phyloP scores from a whole-genome alignment of 2,888 invertebrate genomes.

The Parochlus steinenii region DNA sequence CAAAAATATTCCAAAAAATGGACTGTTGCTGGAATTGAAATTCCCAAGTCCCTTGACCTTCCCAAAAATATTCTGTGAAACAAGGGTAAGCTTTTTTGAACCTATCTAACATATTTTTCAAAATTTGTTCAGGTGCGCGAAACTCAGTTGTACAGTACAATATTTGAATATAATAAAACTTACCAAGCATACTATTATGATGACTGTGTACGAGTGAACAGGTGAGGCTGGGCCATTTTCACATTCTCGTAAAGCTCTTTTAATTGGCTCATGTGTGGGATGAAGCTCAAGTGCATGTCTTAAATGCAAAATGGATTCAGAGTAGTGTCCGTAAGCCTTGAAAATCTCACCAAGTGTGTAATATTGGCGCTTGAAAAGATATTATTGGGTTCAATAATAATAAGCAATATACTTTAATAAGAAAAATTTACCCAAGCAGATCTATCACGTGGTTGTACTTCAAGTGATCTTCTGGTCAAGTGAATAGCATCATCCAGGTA shows the following conservation, averaged over 20 bases:
- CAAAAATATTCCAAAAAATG: too few relatives aligned
- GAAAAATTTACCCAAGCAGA: background rate
- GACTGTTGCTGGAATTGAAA: too few relatives aligned
- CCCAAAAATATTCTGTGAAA: too few relatives aligned
- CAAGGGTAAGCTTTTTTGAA: too few relatives aligned
- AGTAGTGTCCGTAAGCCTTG: constrained; percentile 77
- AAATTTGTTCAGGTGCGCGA: too few relatives aligned
- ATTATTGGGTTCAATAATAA: background rate
- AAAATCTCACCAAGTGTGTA: constrained; percentile 83
- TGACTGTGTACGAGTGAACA: constrained; percentile 69
- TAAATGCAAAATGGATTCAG: constrained; percentile 71
- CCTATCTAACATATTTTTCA: too few relatives aligned
- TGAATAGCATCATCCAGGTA: constrained; percentile 83
- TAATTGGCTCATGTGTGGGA: constrained; percentile 71
- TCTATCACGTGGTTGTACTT: background rate
- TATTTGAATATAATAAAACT: constrained; percentile 19
- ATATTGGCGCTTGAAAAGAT: constrained; percentile 56
- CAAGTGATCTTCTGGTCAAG: constrained; percentile 46
- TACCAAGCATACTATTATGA: constrained; percentile 76
- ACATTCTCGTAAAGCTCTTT: constrained; percentile 62
- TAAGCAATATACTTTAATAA: background rate
- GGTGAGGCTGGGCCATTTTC: constrained; percentile 64
- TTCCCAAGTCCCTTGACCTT: too few relatives aligned
- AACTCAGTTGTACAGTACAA: constrained; percentile 12
- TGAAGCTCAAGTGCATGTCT: constrained; percentile 67